Evolutionary conservation across 2,113 vertebrate species (phyloP), one percentile per base, ranked within the genome.

Genomic region (Brachypodius melanocephalos): DNA sequence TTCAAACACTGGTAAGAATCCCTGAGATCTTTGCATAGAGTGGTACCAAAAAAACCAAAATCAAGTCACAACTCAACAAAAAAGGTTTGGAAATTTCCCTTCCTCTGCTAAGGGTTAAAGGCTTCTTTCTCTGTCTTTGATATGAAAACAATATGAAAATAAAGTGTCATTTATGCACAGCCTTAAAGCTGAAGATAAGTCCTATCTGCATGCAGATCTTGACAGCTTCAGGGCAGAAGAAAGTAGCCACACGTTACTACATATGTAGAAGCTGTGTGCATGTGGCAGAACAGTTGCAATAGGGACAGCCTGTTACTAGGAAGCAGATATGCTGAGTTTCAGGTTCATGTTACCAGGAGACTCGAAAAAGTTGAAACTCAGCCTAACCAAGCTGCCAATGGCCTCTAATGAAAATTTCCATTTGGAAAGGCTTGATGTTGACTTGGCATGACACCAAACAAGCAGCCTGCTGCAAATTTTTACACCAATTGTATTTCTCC

Each of bases 401-500:
- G 97, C 97, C 97, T 97, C 97, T 98, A 97, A 98, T 98, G 98
- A 98, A 98, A 98, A 97, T 97, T 98, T 98, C 98, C 98, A 96
- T 98, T 98, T 97, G 97, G 98, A 98, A 96, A 97, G 97, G 97
- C 95, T 98, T 91, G 97, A 97, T 98, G 97, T 98, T 97, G 93
- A 95, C 97, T 97, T 99, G 98, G 98, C 98, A 98, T 88, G 95
- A 97, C 95, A 98, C 98, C 98, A 99, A 98, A 97, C 96, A 97
- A 97, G 97, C 98, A 98, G 96, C 94, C 97, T 96, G 97, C 98
- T 98, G 98, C 97, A 98, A 97, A 98, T 97, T 98, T 98, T 98
- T 98, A 98, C 98, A 99, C 98, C 98, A 98, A 99, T 99, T 99
- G 98, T 98, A 99, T 98, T 98, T 99, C 98, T 98, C 97, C 98